These are phyloP conservation scores for Triplophysa siluroides DNA, from an alignment of 2,113 vertebrate genomes.

Conservation along the genomic window DNA sequence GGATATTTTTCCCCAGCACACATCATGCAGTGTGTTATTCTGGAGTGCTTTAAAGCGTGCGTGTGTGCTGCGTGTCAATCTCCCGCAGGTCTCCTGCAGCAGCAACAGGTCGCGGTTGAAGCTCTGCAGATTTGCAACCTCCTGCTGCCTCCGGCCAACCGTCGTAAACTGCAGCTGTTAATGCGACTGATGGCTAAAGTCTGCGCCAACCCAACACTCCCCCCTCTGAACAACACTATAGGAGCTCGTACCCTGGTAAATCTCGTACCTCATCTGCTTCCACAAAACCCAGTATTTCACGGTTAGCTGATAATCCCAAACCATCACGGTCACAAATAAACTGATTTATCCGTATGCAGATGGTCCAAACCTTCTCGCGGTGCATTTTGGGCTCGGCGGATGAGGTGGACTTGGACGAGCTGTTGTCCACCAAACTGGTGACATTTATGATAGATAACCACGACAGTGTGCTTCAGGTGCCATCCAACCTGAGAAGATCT, in stretches of 20 bases:
- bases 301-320: neutral
- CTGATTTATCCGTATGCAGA: conserved; percentile 61
- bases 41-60: neutral
- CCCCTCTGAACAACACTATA: conserved; percentile 77
- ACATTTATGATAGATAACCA: conserved; percentile 85
- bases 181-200: conserved; percentile 83
- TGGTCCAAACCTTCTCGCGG: conserved; percentile 84
- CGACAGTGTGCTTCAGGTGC: conserved; percentile 77
- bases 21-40: neutral
- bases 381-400: conserved; percentile 84
- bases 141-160: conserved; percentile 81
- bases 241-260: conserved; percentile 79
- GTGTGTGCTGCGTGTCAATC: neutral
- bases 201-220: conserved; percentile 77
- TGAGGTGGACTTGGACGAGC: conserved; percentile 84
- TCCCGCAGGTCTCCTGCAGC: conserved; percentile 57
- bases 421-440: conserved; percentile 82
- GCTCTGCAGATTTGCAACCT: conserved; percentile 84
- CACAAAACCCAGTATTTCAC: neutral
- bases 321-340: neutral
- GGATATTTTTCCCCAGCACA: no score
- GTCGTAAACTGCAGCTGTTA: conserved; percentile 81
- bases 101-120: conserved; percentile 73
- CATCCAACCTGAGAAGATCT: conserved; percentile 72
- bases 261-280: conserved; percentile 1